These are phyloP conservation scores for Eupeodes luniger DNA, from an alignment of 2,888 invertebrate genomes.

Conservation along the genomic window DNA sequence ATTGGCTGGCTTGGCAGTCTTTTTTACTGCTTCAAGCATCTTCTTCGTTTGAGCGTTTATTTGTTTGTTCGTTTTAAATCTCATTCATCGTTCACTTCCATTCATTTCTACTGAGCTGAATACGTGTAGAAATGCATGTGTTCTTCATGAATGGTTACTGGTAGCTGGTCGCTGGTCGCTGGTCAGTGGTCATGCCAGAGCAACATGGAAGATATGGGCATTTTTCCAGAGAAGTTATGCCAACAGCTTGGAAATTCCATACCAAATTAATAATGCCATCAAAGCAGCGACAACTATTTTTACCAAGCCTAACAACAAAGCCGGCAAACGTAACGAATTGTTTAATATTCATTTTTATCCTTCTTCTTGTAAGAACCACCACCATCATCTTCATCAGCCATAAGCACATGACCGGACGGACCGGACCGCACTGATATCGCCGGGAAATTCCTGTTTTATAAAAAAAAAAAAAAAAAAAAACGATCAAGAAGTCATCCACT, in stretches of 20 bases:
- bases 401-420: constrained; percentile 9
- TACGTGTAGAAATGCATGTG: constrained; percentile 72
- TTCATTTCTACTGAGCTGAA: constrained; percentile 53
- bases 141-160: constrained; percentile 56
- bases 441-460: constrained; percentile 51
- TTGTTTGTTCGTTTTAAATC: constrained; percentile 15
- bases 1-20: neutral
- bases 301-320: constrained; percentile 33
- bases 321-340: constrained; percentile 66
- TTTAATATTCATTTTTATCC: constrained; percentile 43
- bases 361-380: neutral
- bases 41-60: neutral
- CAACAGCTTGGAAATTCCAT: constrained; percentile 62
- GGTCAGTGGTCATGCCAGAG: constrained; percentile 22
- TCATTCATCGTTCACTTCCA: constrained; percentile 55
- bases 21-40: constrained; percentile 16
- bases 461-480: constrained; percentile 8
- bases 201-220: neutral
- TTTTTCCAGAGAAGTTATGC: constrained; percentile 66
- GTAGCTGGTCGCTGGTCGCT: neutral
- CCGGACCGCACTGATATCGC: neutral
- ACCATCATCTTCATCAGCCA: constrained; percentile 24
- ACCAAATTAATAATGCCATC: constrained; percentile 37
- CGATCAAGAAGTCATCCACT: constrained; percentile 38
- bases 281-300: constrained; percentile 38